phyloP scores from a whole-genome alignment of 2,113 vertebrate genomes.

The Hyaena hyaena region DNA sequence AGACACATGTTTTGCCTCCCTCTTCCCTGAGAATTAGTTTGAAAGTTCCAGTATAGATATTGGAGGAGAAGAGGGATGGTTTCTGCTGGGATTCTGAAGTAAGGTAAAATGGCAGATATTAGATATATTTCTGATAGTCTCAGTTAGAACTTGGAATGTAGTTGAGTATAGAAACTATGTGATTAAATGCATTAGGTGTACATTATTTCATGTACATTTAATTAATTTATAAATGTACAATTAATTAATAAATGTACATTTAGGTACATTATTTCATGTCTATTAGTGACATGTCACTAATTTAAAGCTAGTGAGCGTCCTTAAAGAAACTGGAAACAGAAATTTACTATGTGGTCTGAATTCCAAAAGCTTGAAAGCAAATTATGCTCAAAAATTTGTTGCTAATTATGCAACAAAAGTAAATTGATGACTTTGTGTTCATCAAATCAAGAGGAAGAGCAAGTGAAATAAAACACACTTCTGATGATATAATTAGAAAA shows the following conservation, averaged over 20 bases:
- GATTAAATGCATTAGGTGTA: not conserved
- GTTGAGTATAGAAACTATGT: not conserved
- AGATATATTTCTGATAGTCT: not conserved
- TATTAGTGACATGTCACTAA: too few relatives aligned
- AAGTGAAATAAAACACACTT: slow-evolving; percentile 51
- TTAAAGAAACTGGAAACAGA: slow-evolving; percentile 27
- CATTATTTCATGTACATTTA: not conserved
- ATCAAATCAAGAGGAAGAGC: slow-evolving; percentile 43
- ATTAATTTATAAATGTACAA: too few relatives aligned
- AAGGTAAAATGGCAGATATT: not conserved
- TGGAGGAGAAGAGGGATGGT: not conserved
- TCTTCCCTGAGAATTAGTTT: not conserved
- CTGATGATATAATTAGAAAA: slow-evolving; percentile 46
- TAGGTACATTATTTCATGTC: not conserved
- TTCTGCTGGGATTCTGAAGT: not conserved
- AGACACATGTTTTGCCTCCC: not conserved
- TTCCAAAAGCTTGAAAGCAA: not conserved
- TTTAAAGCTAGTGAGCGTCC: not conserved
- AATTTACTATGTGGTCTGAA: not conserved
- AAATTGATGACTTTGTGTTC: slow-evolving; percentile 44
- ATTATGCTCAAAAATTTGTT: not conserved
- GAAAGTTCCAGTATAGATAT: not conserved
- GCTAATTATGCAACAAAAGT: not conserved
- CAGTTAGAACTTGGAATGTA: not conserved
- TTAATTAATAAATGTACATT: too few relatives aligned